Conservation (phyloP, 2,113 vertebrate species). For the Azemiops feae region DNA sequence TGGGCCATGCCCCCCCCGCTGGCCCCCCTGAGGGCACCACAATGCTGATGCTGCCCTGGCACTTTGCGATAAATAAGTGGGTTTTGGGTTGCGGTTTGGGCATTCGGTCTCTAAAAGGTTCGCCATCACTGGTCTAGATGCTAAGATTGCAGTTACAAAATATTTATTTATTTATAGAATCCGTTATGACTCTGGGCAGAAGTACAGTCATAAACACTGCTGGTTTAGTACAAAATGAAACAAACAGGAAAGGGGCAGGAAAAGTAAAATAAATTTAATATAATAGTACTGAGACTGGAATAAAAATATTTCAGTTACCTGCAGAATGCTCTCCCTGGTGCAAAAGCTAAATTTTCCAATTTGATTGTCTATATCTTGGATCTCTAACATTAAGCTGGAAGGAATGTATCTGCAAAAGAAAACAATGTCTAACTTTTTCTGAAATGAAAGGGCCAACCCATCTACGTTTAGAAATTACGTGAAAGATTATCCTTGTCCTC, state of each 20-base stretch:
- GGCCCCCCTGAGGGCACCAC: too few relatives aligned
- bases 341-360: constrained; percentile 75
- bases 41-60: too few relatives aligned
- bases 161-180: not conserved
- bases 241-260: not conserved
- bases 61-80: too few relatives aligned
- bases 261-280: not conserved
- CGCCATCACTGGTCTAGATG: too few relatives aligned
- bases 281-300: not conserved
- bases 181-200: not conserved
- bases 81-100: too few relatives aligned
- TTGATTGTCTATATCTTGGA: constrained; percentile 75
- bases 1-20: too few relatives aligned
- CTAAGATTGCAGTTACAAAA: not conserved
- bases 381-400: constrained; percentile 63
- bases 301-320: constrained; percentile 54
- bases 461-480: not conserved
- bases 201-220: not conserved
- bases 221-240: not conserved
- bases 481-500: not conserved
- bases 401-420: constrained; percentile 68
- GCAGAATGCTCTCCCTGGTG: constrained; percentile 65
- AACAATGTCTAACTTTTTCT: constrained; percentile 4
- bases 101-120: too few relatives aligned
- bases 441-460: not conserved